Evolutionary conservation across 2,113 vertebrate species (phyloP).

Genomic region (Boulengeromyrus knoepffleri): DNA sequence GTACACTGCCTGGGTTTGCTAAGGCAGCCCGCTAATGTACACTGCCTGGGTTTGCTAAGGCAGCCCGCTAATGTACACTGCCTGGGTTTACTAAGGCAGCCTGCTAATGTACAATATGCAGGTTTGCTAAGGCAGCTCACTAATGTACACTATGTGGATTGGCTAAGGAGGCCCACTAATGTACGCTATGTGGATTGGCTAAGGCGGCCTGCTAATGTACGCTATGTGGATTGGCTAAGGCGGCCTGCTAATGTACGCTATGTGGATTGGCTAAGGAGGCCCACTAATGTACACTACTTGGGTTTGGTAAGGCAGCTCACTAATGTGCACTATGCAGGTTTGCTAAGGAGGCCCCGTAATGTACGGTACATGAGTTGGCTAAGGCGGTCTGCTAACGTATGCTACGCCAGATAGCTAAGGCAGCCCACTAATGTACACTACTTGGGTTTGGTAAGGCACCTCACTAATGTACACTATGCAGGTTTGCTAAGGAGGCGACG

Average conservation of each 20-base stretch:
- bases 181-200: background rate
- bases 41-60: background rate
- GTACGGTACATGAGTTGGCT: background rate
- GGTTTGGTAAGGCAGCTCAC: too few species aligned
- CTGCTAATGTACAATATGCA: background rate
- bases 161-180: background rate
- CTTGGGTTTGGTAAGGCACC: background rate
- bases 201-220: background rate
- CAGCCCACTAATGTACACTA: background rate
- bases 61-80: background rate
- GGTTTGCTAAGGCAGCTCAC: background rate
- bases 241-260: background rate
- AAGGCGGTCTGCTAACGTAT: too few species aligned
- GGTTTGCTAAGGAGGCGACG: background rate
- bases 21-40: background rate
- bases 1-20: background rate
- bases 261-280: background rate
- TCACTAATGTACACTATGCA: background rate
- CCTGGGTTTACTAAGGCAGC: background rate
- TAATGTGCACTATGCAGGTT: too few species aligned
- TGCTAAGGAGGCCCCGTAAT: too few species aligned
- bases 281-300: background rate
- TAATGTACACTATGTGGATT: background rate
- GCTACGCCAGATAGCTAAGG: background rate
- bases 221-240: too few species aligned